Evolutionary conservation across 2,888 invertebrate genomes (phyloP).

Genomic region (Pyralis farinalis): DNA sequence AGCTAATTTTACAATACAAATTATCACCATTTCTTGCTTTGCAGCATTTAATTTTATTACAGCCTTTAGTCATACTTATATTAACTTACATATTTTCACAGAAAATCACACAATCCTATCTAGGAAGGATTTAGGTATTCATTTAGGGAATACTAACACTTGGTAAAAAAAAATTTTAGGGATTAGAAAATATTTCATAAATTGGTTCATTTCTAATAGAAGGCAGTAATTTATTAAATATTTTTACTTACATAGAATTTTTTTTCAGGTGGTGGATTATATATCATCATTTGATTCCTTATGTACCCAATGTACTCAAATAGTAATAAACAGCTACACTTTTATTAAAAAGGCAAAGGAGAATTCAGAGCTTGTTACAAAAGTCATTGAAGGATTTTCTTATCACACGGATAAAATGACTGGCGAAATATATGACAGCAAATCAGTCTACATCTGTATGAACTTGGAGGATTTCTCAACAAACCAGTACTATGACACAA

Average conservation of each 20-base stretch:
- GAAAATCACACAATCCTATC: too few relatives aligned
- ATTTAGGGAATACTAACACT: too few relatives aligned
- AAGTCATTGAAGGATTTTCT: constrained; percentile 32
- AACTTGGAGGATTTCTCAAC: constrained; percentile 35
- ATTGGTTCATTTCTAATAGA: too few relatives aligned
- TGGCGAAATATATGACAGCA: constrained; percentile 21
- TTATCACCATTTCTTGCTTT: too few relatives aligned
- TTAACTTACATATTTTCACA: too few relatives aligned
- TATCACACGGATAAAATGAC: constrained; percentile 30
- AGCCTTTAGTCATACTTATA: too few relatives aligned
- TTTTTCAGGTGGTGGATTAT: constrained; percentile 44
- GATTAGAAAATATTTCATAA: too few relatives aligned
- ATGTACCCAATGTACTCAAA: constrained; percentile 42
- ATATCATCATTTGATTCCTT: constrained; percentile 37
- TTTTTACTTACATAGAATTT: constrained; percentile 1
- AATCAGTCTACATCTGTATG: constrained; percentile 44
- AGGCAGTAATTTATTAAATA: too few relatives aligned
- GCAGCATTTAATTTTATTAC: too few relatives aligned
- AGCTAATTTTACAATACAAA: too few relatives aligned
- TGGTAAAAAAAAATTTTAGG: too few relatives aligned
- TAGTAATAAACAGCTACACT: constrained; percentile 39
- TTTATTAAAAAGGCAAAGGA: constrained; percentile 38
- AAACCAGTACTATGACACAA: constrained; percentile 41
- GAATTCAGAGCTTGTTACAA: constrained; percentile 34
- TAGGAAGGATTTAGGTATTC: too few relatives aligned